Percentiles rank a stretch among this genome's conserved stretches.
Conservation (phyloP, 2,113 vertebrate species). For the Gambusia affinis region DNA sequence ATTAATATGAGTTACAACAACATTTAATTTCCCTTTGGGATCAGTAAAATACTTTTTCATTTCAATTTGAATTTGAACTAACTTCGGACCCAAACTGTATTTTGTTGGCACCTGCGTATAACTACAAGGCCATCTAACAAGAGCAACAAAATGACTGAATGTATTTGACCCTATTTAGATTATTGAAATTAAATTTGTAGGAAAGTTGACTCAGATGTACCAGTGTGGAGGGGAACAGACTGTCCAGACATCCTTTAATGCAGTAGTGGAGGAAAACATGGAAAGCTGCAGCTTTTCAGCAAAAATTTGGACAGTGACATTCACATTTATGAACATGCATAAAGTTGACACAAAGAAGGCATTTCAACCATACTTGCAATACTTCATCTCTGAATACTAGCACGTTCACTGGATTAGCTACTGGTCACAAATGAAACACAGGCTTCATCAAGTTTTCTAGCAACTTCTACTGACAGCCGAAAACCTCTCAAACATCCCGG, state of each 20-base stretch:
- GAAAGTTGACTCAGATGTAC: neutral
- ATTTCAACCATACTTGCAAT: constrained; percentile 52
- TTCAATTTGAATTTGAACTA: neutral
- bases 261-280: constrained; percentile 1
- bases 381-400: constrained; percentile 62
- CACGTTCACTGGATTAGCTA: constrained; percentile 61
- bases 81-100: neutral
- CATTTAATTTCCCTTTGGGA: too few relatives aligned
- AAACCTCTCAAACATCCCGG: constrained; percentile 68
- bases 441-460: constrained; percentile 70
- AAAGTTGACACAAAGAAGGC: constrained; percentile 40
- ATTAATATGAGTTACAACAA: too few relatives aligned
- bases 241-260: neutral
- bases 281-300: neutral
- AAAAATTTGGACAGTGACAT: constrained; percentile 25
- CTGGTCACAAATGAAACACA: constrained; percentile 66
- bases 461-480: constrained; percentile 72
- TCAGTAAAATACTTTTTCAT: neutral
- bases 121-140: neutral
- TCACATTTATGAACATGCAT: constrained; percentile 49
- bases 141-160: neutral
- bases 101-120: neutral
- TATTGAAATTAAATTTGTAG: neutral
- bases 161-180: neutral
- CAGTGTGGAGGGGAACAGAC: neutral